Conservation (phyloP, 2,888 invertebrate species). For the Glyphotaelius pellucidus region DNA sequence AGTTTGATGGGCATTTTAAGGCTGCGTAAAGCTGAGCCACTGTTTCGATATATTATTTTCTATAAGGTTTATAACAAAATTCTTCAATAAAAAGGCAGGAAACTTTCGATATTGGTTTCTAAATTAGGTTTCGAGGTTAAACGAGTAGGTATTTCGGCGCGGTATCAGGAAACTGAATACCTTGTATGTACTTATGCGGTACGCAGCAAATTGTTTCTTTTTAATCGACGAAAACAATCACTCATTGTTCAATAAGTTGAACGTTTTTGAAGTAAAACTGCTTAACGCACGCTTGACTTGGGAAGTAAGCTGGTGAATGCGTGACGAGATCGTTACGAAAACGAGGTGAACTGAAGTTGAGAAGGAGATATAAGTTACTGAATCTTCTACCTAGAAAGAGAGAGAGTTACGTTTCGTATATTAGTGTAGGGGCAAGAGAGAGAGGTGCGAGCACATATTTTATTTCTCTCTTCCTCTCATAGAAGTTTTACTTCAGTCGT, state of each 20-base stretch:
- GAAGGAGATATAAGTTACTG: too few relatives aligned
- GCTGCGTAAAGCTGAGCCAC: constrained; percentile 43
- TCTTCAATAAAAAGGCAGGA: constrained; percentile 33
- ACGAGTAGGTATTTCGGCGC: background rate
- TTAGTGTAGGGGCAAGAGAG: too few relatives aligned
- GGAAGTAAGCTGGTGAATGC: too few relatives aligned
- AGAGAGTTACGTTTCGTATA: too few relatives aligned
- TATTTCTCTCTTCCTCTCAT: too few relatives aligned
- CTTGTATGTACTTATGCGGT: background rate
- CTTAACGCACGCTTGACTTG: too few relatives aligned
- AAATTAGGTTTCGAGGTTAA: constrained; percentile 27
- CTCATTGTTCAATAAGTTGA: background rate
- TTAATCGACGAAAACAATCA: background rate
- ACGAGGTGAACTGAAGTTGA: too few relatives aligned
- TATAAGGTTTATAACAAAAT: constrained; percentile 44
- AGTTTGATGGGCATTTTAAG: constrained; percentile 41
- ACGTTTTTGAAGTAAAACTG: background rate
- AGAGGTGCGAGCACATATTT: too few relatives aligned
- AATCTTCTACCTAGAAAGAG: too few relatives aligned
- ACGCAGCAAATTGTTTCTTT: background rate
- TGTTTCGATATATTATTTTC: constrained; percentile 37
- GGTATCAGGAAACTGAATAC: constrained; percentile 16
- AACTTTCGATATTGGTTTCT: constrained; percentile 31
- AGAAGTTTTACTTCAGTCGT: too few relatives aligned
- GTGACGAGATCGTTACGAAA: too few relatives aligned